Evolutionary conservation across 2,113 vertebrate genomes (phyloP).

Genomic region (Hemiprocne comata): DNA sequence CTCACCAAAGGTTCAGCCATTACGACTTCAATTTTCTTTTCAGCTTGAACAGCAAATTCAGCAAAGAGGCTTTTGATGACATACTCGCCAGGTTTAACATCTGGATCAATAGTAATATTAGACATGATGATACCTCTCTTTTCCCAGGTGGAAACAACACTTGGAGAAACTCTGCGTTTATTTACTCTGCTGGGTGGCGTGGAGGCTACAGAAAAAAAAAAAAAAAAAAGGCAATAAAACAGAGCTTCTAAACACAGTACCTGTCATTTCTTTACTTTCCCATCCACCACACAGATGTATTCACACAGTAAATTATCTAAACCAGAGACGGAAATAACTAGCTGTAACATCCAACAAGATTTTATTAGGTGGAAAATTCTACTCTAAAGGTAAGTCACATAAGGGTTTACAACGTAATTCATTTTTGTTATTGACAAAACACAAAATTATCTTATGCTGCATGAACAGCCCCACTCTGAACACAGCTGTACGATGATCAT

Average conservation of each 20-base stretch:
- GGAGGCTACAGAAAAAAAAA: conserved; percentile 78
- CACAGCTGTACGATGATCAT: neutral
- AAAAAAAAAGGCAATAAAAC: neutral
- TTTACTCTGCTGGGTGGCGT: conserved; percentile 86
- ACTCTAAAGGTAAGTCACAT: neutral
- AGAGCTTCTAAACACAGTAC: neutral
- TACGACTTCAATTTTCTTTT: conserved; percentile 99
- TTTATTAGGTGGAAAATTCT: neutral
- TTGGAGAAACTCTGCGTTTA: conserved; percentile 79
- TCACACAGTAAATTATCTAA: neutral
- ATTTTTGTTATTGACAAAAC: neutral
- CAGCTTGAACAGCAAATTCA: conserved; percentile 96
- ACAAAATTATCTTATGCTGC: neutral
- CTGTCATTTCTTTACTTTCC: neutral
- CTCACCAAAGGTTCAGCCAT: conserved; percentile 99
- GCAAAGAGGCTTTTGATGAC: conserved; percentile 99
- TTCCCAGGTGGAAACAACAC: conserved; percentile 76
- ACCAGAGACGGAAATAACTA: neutral
- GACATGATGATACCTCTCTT: conserved; percentile 90
- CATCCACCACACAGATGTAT: neutral
- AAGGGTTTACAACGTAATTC: neutral
- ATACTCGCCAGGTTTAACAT: conserved; percentile 98
- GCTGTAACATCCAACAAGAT: neutral
- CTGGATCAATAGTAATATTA: conserved; percentile 97
- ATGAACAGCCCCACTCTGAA: neutral